These are phyloP conservation scores for Megalops cyprinoides DNA, from an alignment of 2,797 vertebrate species.

Conservation along the genomic window DNA sequence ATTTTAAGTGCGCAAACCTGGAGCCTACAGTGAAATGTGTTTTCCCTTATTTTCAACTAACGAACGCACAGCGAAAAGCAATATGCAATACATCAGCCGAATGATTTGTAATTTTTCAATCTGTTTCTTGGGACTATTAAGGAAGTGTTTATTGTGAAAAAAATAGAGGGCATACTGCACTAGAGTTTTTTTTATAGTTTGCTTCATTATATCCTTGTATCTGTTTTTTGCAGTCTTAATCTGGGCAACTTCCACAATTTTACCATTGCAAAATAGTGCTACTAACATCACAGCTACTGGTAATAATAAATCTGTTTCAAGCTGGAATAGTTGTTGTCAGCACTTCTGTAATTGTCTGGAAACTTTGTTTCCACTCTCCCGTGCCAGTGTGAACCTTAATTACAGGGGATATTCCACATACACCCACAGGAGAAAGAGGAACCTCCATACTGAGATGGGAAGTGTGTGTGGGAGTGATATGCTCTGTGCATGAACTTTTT, in stretches of 20 bases:
- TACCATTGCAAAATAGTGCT: slow-evolving; percentile 44
- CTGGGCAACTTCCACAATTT: slow-evolving; percentile 9
- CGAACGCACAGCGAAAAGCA: slow-evolving; percentile 1
- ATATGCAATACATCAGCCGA: background rate
- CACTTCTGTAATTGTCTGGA: slow-evolving; percentile 48
- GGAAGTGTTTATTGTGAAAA: too few relatives aligned
- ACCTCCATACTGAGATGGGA: slow-evolving; percentile 49
- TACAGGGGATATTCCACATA: slow-evolving; percentile 62
- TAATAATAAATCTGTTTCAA: slow-evolving; percentile 56
- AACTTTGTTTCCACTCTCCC: slow-evolving; percentile 55
- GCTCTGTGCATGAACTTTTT: slow-evolving; percentile 38
- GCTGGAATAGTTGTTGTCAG: slow-evolving; percentile 58
- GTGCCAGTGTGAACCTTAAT: slow-evolving; percentile 43
- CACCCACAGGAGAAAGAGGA: slow-evolving; percentile 61
- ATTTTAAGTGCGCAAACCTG: background rate
- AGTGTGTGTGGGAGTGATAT: slow-evolving; percentile 50
- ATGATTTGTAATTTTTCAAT: background rate
- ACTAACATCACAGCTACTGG: slow-evolving; percentile 43
- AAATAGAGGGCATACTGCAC: too few relatives aligned
- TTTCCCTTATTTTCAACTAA: background rate
- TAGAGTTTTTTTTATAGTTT: background rate
- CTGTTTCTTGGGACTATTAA: too few relatives aligned
- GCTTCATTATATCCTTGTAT: too few relatives aligned
- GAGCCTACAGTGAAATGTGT: background rate
- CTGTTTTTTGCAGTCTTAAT: background rate